These are phyloP conservation scores for Dendroctonus ponderosae DNA, from an alignment of 1,140 invertebrate species.

Conservation along the genomic window DNA sequence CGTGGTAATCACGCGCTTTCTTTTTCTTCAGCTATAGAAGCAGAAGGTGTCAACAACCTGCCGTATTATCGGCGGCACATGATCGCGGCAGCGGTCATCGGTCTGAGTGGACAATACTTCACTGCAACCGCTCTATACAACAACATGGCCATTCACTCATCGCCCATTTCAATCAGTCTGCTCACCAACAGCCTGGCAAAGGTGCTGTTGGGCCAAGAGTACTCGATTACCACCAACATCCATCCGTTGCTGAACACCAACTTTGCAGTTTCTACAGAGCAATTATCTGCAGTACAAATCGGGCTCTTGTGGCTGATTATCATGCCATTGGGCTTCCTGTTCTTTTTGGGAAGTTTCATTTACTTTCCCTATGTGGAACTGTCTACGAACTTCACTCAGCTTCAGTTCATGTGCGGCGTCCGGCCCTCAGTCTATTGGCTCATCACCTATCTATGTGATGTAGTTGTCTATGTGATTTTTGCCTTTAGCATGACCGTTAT, in stretches of 20 bases:
- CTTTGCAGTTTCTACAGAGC: conserved; percentile 18
- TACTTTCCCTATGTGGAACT: conserved; percentile 55
- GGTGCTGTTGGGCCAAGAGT: conserved; percentile 47
- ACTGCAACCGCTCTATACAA: conserved; percentile 54
- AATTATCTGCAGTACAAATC: conserved; percentile 36
- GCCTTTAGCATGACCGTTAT: conserved; percentile 10
- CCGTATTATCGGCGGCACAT: conserved; percentile 44
- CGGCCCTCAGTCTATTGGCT: conserved; percentile 59
- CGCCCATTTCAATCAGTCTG: conserved; percentile 60
- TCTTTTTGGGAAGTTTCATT: conserved; percentile 50
- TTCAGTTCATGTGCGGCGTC: conserved; percentile 66
- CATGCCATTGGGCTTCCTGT: conserved; percentile 43
- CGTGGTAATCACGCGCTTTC: neutral
- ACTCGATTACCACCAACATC: conserved; percentile 61
- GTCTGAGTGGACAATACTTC: conserved; percentile 35
- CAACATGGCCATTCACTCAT: conserved; percentile 59
- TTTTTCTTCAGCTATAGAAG: conserved; percentile 45
- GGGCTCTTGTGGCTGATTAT: conserved; percentile 43
- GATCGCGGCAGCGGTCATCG: conserved; percentile 48
- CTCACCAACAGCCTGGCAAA: conserved; percentile 59
- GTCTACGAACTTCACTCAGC: conserved; percentile 59
- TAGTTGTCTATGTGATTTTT: conserved; percentile 34
- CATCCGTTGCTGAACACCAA: conserved; percentile 56
- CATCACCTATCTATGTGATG: conserved; percentile 58
- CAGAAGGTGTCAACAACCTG: conserved; percentile 42